Percentiles rank a stretch among this genome's conserved stretches.
These are phyloP conservation scores for Caenorhabditis inopinata DNA, from an alignment of 1,140 invertebrate species.

Conservation along the genomic window DNA sequence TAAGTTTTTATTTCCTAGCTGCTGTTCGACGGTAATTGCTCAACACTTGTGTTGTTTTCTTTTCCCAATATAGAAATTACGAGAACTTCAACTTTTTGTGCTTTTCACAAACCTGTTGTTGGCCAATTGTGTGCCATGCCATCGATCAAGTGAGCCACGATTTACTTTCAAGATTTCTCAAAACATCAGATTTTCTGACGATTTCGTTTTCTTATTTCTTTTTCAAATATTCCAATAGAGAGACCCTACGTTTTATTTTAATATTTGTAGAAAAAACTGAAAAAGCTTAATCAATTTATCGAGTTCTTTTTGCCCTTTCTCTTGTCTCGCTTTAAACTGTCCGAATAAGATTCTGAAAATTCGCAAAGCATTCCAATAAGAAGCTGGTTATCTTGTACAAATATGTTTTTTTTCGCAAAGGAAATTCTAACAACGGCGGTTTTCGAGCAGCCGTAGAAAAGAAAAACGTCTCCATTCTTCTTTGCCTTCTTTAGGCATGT, in stretches of 20 bases:
- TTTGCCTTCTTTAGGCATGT: constrained; percentile 23
- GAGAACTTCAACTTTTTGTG: no score
- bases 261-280: no score
- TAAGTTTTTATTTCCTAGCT: no score
- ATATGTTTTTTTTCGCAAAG: constrained; percentile 10
- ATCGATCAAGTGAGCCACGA: constrained; percentile 2
- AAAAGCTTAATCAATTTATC: no score
- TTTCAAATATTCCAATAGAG: no score
- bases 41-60: no score
- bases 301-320: not conserved
- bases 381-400: not conserved
- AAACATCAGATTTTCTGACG: constrained; percentile 13
- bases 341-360: not conserved
- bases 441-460: constrained; percentile 21
- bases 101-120: no score
- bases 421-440: constrained; percentile 1
- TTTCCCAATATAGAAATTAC: no score
- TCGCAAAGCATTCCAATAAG: not conserved
- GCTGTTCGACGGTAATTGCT: no score
- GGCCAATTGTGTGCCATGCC: constrained; percentile 1
- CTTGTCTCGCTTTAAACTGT: not conserved
- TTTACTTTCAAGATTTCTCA: not conserved
- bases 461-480: constrained; percentile 22
- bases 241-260: no score
- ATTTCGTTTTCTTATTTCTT: constrained; percentile 6